A percentile compares a stretch with the other conserved stretches of the same genome.
Conservation (phyloP, 2,888 invertebrate genomes). For the Epinotia nisella region DNA sequence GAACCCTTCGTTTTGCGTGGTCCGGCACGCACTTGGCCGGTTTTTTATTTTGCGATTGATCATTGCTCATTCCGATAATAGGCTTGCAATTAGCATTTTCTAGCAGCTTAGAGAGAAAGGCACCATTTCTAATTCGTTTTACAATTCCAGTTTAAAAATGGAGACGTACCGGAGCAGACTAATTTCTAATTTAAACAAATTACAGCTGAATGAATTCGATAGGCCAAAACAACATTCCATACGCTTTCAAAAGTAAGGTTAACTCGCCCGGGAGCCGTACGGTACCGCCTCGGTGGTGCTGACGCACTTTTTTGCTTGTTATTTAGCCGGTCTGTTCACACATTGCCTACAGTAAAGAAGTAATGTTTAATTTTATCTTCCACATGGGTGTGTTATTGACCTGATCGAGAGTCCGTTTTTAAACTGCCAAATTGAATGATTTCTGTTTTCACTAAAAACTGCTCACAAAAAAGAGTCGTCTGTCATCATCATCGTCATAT, state of each 20-base stretch:
- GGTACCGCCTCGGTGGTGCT: slow-evolving; percentile 17
- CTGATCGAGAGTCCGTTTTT: not conserved
- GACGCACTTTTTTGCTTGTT: slow-evolving; percentile 43
- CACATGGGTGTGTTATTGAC: slow-evolving; percentile 25
- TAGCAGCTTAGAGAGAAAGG: slow-evolving; percentile 23
- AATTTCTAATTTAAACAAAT: slow-evolving; percentile 46
- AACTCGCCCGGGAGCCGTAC: slow-evolving; percentile 16
- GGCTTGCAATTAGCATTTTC: slow-evolving; percentile 12
- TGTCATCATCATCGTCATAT: too few species aligned
- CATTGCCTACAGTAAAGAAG: slow-evolving; percentile 1
- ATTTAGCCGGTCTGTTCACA: too few species aligned
- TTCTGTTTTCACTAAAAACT: not conserved
- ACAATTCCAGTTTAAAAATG: slow-evolving; percentile 29
- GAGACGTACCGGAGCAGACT: slow-evolving; percentile 34
- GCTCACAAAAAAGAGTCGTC: too few species aligned
- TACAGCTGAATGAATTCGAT: slow-evolving; percentile 44
- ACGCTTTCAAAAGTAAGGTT: slow-evolving; percentile 46
- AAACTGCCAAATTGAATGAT: not conserved
- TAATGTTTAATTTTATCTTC: slow-evolving; percentile 34
- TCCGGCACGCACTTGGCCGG: too few species aligned
- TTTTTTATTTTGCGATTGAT: not conserved
- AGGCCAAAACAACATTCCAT: slow-evolving; percentile 45
- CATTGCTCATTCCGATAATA: not conserved
- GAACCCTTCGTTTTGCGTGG: too few species aligned
- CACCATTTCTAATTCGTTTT: slow-evolving; percentile 29